Base-by-base conservation (phyloP, 1,140 invertebrate genomes). In the Drosophila azteca region DNA sequence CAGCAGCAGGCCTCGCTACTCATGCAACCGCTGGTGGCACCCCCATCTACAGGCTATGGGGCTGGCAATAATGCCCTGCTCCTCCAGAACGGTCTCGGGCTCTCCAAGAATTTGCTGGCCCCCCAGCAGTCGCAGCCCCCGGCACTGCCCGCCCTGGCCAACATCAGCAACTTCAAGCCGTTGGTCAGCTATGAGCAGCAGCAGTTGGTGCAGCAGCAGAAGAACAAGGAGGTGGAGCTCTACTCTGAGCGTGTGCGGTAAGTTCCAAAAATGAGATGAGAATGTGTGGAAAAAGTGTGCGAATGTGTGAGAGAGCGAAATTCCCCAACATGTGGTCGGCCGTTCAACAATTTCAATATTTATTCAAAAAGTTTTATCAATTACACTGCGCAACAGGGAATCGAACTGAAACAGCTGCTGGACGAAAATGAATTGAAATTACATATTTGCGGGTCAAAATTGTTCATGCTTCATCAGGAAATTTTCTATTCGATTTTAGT, bases 231-330 rank as follows among this genome's bases (percentile, higher is more conserved):
- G 92, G 94, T 96, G 60, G 96, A 97, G 83, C 94, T 96, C 71
- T 95, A 96, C 91, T 95, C 95, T 43, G 96, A 97, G 90, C 93
- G 95, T 87, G 93, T 95, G 85, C 94, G 96, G 96, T 97, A 91
- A 95, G 95, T 93, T 6, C 11, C 0, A 11, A 20, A 50, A 15
- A 48, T 59, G 6, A 54, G 41, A 6, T 45, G 26, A 44, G 17
- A 39, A 20, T 13, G 11, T n/a, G n/a, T 51, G 31, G n/a, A n/a
- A 66, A 24, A 64, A 61, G 44, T 67, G 31, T 65, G 11, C 13
- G 68, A 58, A 54, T 57, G 54, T 68, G 52, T 50, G 43, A 43
- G 53, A 35, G 31, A 35, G 24, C 17, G 45, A 83, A 82, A 83
- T 74, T 85, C 54, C 81, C 79, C 81, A 62, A 80, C 77, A 84